These are phyloP conservation scores for Podarcis siculus DNA, from an alignment of 2,797 vertebrate genomes.

Conservation along the genomic window DNA sequence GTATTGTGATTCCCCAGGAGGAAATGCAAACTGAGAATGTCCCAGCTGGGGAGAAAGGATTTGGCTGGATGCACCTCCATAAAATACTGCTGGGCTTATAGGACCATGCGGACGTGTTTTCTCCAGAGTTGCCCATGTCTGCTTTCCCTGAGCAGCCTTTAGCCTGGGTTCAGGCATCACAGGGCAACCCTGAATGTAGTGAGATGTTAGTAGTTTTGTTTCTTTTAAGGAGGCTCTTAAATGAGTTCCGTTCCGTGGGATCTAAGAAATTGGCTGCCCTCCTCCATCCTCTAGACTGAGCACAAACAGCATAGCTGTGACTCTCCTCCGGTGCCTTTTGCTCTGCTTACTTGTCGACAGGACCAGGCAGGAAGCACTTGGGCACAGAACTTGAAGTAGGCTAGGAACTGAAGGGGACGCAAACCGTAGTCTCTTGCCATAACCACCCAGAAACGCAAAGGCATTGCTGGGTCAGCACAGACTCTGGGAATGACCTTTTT, in stretches of 20 bases:
- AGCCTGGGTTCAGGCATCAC: neutral
- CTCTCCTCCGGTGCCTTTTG: neutral
- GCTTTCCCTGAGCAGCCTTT: neutral
- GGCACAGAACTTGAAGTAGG: neutral
- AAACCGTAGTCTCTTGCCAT: too few species aligned
- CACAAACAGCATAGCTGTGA: neutral
- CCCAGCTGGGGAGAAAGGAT: neutral
- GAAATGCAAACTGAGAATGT: neutral
- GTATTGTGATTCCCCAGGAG: neutral
- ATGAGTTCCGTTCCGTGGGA: neutral
- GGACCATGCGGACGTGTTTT: neutral
- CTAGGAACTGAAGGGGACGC: neutral
- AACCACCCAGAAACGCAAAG: neutral
- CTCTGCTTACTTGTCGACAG: too few species aligned
- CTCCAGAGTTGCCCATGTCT: neutral
- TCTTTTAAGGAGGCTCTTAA: neutral
- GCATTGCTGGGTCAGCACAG: neutral
- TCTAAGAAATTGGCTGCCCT: neutral
- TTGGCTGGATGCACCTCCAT: neutral
- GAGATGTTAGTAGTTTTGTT: neutral
- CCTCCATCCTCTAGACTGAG: neutral
- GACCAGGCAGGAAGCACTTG: too few species aligned
- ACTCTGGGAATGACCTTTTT: neutral
- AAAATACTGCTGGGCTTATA: neutral
- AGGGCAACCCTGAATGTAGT: neutral